Conservation (phyloP, 2,797 vertebrate species). For the Xiphorhynchus erythropygius region DNA sequence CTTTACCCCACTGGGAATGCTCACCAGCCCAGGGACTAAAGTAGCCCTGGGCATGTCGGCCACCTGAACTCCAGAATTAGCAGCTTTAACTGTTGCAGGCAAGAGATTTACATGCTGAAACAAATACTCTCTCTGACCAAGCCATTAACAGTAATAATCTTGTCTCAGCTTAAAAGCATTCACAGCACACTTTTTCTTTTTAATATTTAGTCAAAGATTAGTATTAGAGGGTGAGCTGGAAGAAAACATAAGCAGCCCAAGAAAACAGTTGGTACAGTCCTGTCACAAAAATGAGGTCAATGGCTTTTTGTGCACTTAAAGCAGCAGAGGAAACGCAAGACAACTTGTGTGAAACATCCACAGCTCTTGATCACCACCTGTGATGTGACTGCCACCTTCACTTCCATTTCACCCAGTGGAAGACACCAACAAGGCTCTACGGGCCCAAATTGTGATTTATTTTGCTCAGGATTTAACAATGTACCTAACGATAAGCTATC, state of each 20-base stretch:
- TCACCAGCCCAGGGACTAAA: not conserved
- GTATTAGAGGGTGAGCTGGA: not conserved
- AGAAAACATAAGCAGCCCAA: not conserved
- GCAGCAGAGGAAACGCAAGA: not conserved
- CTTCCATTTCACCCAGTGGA: not conserved
- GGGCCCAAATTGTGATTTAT: not conserved
- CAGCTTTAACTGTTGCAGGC: not conserved
- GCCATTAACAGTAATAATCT: not conserved
- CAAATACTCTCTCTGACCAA: not conserved
- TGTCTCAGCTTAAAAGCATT: not conserved
- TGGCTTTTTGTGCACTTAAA: not conserved
- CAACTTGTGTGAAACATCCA: not conserved
- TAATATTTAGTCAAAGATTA: not conserved
- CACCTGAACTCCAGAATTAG: not conserved
- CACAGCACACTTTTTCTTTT: not conserved
- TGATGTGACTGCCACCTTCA: not conserved
- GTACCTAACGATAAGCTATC: not conserved
- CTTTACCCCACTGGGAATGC: not conserved
- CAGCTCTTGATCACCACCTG: not conserved
- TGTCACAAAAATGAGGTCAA: not conserved
- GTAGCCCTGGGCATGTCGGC: not conserved
- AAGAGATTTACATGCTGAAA: not conserved
- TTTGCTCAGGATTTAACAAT: not conserved
- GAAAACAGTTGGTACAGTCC: not conserved
- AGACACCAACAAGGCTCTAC: not conserved